A percentile compares a stretch with the other conserved stretches of the same genome.
Conservation (phyloP, 2,113 vertebrate species). For the Cisticola juncidis region DNA sequence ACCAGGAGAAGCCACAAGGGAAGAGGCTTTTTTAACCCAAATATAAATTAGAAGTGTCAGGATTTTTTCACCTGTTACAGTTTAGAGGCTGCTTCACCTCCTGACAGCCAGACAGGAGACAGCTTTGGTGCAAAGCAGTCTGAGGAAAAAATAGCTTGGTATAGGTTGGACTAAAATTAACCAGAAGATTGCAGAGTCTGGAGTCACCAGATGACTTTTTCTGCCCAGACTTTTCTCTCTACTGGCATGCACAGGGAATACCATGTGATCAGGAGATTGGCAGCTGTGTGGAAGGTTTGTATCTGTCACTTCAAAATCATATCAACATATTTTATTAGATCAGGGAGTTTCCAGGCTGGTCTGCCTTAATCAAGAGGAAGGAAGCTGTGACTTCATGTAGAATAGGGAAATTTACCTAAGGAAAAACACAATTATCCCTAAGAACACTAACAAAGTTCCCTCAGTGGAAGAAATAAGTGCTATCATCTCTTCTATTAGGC, state of each 20-base stretch:
- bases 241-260: background rate
- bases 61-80: background rate
- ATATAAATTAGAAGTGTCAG: background rate
- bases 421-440: background rate
- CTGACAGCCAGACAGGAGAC: background rate
- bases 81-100: background rate
- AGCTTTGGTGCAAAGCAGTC: background rate
- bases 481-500: background rate
- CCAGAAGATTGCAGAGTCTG: background rate
- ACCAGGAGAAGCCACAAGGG: slow-evolving; percentile 1
- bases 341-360: background rate
- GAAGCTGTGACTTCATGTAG: background rate
- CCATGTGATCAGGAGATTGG: background rate
- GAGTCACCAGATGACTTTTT: background rate
- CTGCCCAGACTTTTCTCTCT: background rate
- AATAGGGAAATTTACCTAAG: background rate
- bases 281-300: background rate
- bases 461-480: background rate
- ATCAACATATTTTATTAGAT: background rate
- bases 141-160: background rate
- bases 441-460: background rate
- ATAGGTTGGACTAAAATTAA: background rate
- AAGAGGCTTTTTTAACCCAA: background rate
- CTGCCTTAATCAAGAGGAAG: background rate
- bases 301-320: background rate